phyloP scores from a whole-genome alignment of 2,797 vertebrate species.

The Catostomus latipinnis region DNA sequence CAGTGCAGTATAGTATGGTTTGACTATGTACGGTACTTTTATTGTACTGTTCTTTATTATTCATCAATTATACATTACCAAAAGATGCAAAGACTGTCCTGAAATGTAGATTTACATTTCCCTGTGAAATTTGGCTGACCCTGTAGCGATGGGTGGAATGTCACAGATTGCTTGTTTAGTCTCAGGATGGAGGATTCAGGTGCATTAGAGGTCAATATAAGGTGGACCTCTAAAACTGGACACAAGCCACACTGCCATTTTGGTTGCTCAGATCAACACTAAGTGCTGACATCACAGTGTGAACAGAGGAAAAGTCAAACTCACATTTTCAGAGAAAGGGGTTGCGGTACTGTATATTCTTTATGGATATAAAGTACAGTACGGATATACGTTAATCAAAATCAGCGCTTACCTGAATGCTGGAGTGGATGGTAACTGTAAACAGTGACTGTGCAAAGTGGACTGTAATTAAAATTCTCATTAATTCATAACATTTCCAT shows the following conservation, averaged over 20 bases:
- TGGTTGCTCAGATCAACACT: neutral
- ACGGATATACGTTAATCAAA: neutral
- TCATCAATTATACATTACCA: neutral
- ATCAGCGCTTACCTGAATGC: constrained; percentile 1
- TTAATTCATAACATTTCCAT: neutral
- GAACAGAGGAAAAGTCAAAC: constrained; percentile 18
- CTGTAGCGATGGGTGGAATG: constrained; percentile 1
- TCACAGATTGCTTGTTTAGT: constrained; percentile 10
- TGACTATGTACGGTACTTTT: no score
- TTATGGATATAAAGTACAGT: neutral
- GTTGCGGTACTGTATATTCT: neutral
- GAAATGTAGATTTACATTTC: constrained; percentile 43
- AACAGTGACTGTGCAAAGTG: neutral
- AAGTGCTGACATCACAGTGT: constrained; percentile 38
- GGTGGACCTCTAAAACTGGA: constrained; percentile 44
- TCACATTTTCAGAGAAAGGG: neutral
- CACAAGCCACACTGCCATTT: constrained; percentile 3
- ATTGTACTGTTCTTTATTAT: no score
- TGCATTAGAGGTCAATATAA: constrained; percentile 47
- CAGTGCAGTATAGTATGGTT: no score
- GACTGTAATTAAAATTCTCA: neutral
- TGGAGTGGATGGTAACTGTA: neutral
- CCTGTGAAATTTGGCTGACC: constrained; percentile 46
- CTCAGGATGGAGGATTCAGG: constrained; percentile 32
- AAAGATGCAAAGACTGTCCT: neutral